phyloP scores from a whole-genome alignment of 2,888 invertebrate species.

The Sphecodes monilicornis region DNA sequence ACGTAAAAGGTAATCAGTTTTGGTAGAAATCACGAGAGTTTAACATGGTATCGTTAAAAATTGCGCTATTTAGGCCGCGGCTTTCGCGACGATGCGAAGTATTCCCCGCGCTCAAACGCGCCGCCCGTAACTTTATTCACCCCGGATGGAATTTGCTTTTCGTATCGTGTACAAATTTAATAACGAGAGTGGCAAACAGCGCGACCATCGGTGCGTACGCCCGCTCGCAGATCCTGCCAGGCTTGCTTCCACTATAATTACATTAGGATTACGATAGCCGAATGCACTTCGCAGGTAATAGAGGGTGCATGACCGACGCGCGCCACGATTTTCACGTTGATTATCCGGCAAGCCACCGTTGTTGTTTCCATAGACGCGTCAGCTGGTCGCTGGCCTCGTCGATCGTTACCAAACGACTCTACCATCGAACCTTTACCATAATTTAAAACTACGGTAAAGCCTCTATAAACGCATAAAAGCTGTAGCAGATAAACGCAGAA shows the following conservation, averaged over 20 bases:
- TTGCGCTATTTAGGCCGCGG: background rate
- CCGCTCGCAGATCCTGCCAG: background rate
- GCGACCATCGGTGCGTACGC: background rate
- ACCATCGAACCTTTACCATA: background rate
- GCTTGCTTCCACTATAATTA: constrained; percentile 38
- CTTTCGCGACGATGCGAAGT: background rate
- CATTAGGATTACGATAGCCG: constrained; percentile 55
- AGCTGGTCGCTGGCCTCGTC: background rate
- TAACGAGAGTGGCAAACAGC: background rate
- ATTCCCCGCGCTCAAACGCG: background rate
- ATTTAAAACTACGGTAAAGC: background rate
- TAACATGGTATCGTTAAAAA: background rate
- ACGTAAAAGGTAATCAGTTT: background rate
- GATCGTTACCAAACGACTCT: background rate
- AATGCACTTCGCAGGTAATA: constrained; percentile 44
- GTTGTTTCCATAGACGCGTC: constrained; percentile 15
- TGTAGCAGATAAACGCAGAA: too few species aligned
- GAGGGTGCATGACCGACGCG: constrained; percentile 39
- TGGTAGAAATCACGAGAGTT: background rate
- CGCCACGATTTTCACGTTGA: constrained; percentile 40
- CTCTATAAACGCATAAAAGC: too few species aligned
- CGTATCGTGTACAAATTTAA: constrained; percentile 6
- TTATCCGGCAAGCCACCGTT: constrained; percentile 41
- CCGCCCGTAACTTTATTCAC: background rate
- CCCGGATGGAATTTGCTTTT: background rate